Conservation (phyloP, 1,140 invertebrate species). For the Bombus vancouverensis region DNA sequence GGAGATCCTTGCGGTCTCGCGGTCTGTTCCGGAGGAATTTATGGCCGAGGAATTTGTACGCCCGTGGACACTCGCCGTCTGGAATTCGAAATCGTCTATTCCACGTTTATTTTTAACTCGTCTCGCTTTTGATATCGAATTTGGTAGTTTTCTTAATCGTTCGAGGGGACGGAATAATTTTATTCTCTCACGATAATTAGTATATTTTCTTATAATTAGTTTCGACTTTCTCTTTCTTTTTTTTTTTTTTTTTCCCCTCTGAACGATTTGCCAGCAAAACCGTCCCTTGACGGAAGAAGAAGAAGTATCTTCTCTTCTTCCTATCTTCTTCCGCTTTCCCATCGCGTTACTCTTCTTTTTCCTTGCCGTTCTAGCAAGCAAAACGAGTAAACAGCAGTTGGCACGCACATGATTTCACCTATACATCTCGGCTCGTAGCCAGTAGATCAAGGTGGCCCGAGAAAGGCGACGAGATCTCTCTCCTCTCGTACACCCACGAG, state of each 20-base stretch:
- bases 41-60: conserved; percentile 35
- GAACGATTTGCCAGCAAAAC: not conserved
- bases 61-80: not conserved
- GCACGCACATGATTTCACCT: conserved; percentile 34
- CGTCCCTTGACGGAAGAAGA: too few relatives aligned
- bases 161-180: not conserved
- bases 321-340: not conserved
- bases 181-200: too few relatives aligned
- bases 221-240: not conserved
- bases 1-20: conserved; percentile 12
- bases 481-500: conserved; percentile 53
- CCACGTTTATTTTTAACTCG: not conserved
- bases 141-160: not conserved
- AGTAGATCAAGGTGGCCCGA: conserved; percentile 27
- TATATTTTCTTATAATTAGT: too few relatives aligned
- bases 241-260: not conserved
- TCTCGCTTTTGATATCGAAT: not conserved
- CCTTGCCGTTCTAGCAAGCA: not conserved
- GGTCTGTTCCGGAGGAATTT: not conserved
- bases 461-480: conserved; percentile 56
- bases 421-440: conserved; percentile 17
- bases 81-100: conserved; percentile 1
- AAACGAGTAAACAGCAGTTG: conserved; percentile 22
- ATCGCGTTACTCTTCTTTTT: not conserved
- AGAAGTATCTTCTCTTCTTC: not conserved